Evolutionary conservation across 2,113 vertebrate genomes (phyloP).

Genomic region (Burhinus oedicnemus): DNA sequence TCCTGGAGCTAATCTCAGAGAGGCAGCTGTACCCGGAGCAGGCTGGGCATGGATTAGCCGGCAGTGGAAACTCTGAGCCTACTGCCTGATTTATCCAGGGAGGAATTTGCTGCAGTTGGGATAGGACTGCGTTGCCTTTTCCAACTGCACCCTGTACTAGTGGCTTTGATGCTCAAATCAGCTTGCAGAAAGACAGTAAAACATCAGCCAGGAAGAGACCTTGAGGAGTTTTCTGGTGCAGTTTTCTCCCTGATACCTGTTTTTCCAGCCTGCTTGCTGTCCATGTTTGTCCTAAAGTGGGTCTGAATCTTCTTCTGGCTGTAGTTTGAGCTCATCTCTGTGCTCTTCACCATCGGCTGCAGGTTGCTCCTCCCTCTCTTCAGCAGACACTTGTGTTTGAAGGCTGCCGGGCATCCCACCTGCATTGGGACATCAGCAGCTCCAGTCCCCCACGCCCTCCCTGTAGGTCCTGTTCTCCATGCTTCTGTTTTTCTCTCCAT

Average conservation of each 20-base stretch:
- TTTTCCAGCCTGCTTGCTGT: neutral
- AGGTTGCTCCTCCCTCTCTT: neutral
- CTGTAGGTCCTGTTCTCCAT: neutral
- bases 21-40: neutral
- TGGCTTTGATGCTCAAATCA: neutral
- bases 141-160: rapidly evolving
- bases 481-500: neutral
- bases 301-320: neutral
- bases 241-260: neutral
- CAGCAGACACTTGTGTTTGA: neutral
- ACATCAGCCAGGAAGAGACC: neutral
- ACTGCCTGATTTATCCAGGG: slow-evolving; percentile 39
- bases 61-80: slow-evolving; percentile 59
- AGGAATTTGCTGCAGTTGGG: slow-evolving; percentile 15
- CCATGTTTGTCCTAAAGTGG: neutral
- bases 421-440: neutral
- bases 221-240: neutral
- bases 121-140: neutral
- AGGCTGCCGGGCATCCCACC: neutral
- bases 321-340: neutral
- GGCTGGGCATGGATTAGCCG: neutral
- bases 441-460: neutral
- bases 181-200: neutral
- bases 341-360: rapidly evolving
- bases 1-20: slow-evolving; percentile 40